These are phyloP conservation scores for Papio anubis DNA, from an alignment of 2,113 vertebrate species.

Conservation along the genomic window DNA sequence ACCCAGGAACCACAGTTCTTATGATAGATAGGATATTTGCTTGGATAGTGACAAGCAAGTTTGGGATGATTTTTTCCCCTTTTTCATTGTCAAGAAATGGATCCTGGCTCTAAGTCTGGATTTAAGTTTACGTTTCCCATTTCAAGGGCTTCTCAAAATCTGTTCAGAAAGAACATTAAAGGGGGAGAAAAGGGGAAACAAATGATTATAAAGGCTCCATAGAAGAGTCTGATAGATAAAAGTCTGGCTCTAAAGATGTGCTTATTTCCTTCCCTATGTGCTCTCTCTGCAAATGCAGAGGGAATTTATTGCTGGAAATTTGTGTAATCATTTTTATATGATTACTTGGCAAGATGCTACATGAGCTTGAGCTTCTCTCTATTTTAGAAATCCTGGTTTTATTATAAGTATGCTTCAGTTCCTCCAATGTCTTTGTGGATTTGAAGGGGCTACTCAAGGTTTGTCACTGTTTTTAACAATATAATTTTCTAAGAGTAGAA, in stretches of 20 bases:
- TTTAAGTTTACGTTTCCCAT: constrained; percentile 56
- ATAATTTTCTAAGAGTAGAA: constrained; percentile 80
- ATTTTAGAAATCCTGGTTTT: constrained; percentile 74
- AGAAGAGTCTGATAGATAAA: constrained; percentile 69
- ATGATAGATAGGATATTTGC: constrained; percentile 65
- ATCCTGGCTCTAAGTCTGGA: constrained; percentile 52
- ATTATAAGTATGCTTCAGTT: constrained; percentile 72
- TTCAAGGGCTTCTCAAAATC: constrained; percentile 32
- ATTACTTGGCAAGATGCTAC: constrained; percentile 76
- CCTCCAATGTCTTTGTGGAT: constrained; percentile 77
- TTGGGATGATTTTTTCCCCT: constrained; percentile 42
- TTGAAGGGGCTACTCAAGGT: constrained; percentile 77
- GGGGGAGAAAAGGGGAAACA: not conserved
- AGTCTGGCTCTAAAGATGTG: constrained; percentile 71
- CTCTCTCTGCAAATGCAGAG: constrained; percentile 72
- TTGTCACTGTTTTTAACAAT: constrained; percentile 84
- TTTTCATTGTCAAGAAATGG: constrained; percentile 58
- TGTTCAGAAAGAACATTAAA: constrained; percentile 1
- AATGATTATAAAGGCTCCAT: constrained; percentile 55
- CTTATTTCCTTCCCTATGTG: constrained; percentile 60
- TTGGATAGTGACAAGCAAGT: constrained; percentile 51
- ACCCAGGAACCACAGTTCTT: constrained; percentile 71
- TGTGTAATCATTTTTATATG: constrained; percentile 78
- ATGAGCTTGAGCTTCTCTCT: constrained; percentile 52
- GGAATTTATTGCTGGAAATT: constrained; percentile 78